Evolutionary conservation across 2,113 vertebrate species (phyloP).

Genomic region (Hippolais icterina): DNA sequence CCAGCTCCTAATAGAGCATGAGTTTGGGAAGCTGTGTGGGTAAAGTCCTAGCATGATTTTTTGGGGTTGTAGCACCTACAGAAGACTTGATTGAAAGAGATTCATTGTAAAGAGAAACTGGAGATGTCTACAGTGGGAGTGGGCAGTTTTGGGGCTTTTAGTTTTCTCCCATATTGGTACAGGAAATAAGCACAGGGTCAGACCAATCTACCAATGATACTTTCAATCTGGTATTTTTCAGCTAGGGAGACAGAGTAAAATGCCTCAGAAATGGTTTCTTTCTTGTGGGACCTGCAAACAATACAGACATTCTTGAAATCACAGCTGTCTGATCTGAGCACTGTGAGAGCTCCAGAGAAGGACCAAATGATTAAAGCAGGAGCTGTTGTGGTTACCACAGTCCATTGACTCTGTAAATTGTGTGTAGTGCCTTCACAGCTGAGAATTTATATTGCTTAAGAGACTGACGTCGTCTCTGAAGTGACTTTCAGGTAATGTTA

Average conservation of each 20-base stretch:
- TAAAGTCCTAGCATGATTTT: neutral
- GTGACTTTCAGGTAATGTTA: conserved; percentile 39
- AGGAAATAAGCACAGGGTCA: neutral
- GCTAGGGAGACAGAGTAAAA: neutral
- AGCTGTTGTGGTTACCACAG: conserved; percentile 3
- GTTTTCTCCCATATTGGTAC: neutral
- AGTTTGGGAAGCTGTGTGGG: neutral
- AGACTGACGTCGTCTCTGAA: neutral
- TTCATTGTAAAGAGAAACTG: neutral
- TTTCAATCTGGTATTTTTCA: neutral
- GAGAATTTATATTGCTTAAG: conserved; percentile 12
- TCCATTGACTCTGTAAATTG: conserved; percentile 22
- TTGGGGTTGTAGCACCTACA: neutral
- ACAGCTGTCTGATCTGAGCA: neutral
- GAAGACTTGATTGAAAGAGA: neutral
- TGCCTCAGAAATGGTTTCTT: neutral
- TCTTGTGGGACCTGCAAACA: neutral
- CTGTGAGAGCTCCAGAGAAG: neutral
- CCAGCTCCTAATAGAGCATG: neutral
- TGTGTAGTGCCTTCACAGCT: conserved; percentile 17
- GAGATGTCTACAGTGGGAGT: neutral
- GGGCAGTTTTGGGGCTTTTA: neutral
- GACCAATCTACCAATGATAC: neutral
- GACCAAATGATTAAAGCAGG: conserved; percentile 21
- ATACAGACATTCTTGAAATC: neutral